These are phyloP conservation scores for Chaetoderma sp. DNA, from an alignment of 2,888 invertebrate genomes.

Conservation along the genomic window DNA sequence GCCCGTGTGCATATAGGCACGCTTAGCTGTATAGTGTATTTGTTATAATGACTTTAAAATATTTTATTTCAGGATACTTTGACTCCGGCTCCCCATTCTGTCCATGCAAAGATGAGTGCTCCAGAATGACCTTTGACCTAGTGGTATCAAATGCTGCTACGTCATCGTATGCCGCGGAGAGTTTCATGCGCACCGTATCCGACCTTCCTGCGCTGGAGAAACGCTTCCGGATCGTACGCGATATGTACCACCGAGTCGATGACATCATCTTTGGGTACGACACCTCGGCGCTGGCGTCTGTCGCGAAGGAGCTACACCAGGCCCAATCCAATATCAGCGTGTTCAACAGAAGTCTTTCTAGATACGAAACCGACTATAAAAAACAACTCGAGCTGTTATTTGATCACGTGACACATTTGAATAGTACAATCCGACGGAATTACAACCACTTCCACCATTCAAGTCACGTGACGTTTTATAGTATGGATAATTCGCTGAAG, in stretches of 20 bases:
- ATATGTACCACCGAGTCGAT: conserved; percentile 4
- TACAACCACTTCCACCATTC: background rate
- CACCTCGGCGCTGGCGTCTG: background rate
- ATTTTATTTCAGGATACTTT: too few relatives aligned
- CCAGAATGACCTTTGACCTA: background rate
- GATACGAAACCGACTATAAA: background rate
- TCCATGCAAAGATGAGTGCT: background rate
- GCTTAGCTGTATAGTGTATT: too few relatives aligned
- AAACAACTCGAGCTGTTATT: background rate
- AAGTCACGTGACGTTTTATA: background rate
- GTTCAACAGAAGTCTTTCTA: background rate
- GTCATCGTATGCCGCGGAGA: conserved; percentile 5
- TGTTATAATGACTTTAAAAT: too few relatives aligned
- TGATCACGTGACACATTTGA: background rate
- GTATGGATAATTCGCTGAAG: conserved; percentile 5
- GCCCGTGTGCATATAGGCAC: too few relatives aligned
- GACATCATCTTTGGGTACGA: conserved; percentile 1
- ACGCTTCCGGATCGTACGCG: background rate
- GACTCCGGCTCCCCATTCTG: too few relatives aligned
- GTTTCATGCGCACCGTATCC: conserved; percentile 3
- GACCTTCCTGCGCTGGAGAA: background rate
- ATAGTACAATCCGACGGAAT: background rate
- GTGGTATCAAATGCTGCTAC: conserved; percentile 6
- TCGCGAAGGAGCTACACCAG: background rate
- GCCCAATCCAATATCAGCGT: background rate